These are phyloP conservation scores for Microcebus lehilahytsara DNA, from an alignment of 2,113 vertebrate genomes.

Conservation along the genomic window DNA sequence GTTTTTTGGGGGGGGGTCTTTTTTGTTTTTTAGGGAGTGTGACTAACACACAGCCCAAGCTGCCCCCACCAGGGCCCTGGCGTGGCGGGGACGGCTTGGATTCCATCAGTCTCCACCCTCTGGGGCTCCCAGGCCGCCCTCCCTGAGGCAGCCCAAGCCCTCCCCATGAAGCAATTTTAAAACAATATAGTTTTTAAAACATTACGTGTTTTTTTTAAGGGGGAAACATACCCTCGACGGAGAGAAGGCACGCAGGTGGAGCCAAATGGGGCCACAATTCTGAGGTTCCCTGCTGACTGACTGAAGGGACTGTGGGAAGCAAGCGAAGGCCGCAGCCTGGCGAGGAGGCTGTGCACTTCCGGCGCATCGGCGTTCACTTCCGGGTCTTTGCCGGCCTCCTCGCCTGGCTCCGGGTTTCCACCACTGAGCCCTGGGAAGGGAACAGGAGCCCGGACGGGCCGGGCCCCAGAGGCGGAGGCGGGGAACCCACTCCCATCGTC, in stretches of 20 bases:
- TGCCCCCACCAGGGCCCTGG: not conserved
- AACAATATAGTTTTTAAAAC: not conserved
- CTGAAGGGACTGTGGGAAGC: not conserved
- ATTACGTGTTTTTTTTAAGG: not conserved
- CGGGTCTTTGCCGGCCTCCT: not conserved
- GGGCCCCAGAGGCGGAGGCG: not conserved
- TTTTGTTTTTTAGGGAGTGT: not conserved
- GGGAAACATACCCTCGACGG: not conserved
- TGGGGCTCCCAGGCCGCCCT: not conserved
- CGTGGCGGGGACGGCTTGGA: not conserved
- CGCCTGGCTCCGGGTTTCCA: not conserved
- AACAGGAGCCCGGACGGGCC: not conserved
- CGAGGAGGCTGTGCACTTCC: not conserved
- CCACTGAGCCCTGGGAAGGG: not conserved
- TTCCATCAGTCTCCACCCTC: not conserved
- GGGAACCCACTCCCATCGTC: fast-evolving
- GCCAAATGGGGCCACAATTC: not conserved
- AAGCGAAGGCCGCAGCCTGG: not conserved
- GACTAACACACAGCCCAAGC: not conserved
- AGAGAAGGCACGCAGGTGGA: not conserved
- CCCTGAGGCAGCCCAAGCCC: not conserved
- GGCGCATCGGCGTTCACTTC: not conserved
- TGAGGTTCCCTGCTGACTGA: not conserved
- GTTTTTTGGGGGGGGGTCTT: not conserved
- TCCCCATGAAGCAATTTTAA: not conserved